Evolutionary conservation across 2,797 vertebrate species (phyloP).

Genomic region (Arnoldichthys spilopterus): DNA sequence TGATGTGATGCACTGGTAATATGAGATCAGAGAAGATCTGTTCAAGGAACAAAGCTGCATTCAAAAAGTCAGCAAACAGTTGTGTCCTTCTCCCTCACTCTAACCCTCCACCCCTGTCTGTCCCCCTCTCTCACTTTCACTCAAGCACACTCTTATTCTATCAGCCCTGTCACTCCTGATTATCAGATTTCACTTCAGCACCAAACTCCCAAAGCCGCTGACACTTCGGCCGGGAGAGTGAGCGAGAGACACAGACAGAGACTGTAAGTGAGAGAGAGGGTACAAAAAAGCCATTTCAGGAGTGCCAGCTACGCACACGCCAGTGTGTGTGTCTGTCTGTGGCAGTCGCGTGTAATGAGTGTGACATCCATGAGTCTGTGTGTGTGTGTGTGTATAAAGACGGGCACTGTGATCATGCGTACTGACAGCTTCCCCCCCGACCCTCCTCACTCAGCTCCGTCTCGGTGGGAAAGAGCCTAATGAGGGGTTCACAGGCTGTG

Average conservation of each 20-base stretch:
- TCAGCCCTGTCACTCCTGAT: constrained; percentile 54
- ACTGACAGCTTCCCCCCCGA: constrained; percentile 54
- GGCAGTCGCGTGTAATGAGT: constrained; percentile 59
- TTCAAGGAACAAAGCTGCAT: neutral
- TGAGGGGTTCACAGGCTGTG: constrained; percentile 80
- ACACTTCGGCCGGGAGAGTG: constrained; percentile 26
- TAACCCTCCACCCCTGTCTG: constrained; percentile 11
- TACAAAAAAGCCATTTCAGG: constrained; percentile 37
- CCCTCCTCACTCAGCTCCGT: constrained; percentile 45
- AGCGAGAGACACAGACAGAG: constrained; percentile 21
- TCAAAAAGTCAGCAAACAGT: constrained; percentile 24
- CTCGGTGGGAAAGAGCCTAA: constrained; percentile 74
- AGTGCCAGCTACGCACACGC: constrained; percentile 44
- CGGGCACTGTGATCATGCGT: constrained; percentile 61
- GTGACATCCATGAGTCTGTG: constrained; percentile 54
- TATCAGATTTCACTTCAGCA: constrained; percentile 57
- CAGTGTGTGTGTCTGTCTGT: constrained; percentile 47
- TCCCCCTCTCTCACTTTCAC: constrained; percentile 29
- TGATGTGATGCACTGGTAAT: neutral
- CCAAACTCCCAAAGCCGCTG: constrained; percentile 37
- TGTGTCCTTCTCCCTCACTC: constrained; percentile 13
- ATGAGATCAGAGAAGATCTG: neutral
- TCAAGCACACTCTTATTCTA: constrained; percentile 45
- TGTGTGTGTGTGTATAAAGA: constrained; percentile 57
- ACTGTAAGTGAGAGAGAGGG: constrained; percentile 8